Evolutionary conservation across 2,888 invertebrate genomes (phyloP).

Genomic region (Himalopsyche japonica): DNA sequence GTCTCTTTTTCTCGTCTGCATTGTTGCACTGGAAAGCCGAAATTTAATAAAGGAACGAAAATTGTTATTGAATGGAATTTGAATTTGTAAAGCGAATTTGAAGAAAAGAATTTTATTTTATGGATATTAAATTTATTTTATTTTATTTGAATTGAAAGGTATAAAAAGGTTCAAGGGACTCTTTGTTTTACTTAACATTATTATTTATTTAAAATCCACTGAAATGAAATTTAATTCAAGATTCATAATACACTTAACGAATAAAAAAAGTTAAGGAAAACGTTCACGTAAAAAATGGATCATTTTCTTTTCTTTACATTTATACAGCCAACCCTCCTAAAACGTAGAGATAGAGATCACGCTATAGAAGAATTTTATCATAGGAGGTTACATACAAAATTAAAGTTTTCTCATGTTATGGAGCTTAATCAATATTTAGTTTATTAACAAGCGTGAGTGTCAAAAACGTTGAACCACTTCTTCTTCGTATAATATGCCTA

Average conservation of each 20-base stretch:
- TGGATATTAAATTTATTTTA: slow-evolving; percentile 1
- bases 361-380: too few species aligned
- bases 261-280: background rate
- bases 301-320: too few species aligned
- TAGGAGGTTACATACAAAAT: too few species aligned
- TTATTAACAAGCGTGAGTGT: too few species aligned
- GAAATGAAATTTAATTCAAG: background rate
- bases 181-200: background rate
- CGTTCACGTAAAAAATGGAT: background rate
- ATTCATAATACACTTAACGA: background rate
- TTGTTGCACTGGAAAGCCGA: background rate
- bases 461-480: too few species aligned
- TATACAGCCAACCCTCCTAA: too few species aligned
- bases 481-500: too few species aligned
- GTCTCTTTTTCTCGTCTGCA: background rate
- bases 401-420: too few species aligned
- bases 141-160: background rate
- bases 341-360: too few species aligned
- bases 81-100: background rate
- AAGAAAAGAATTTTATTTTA: background rate
- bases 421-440: too few species aligned
- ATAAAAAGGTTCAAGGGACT: background rate
- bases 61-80: slow-evolving; percentile 1
- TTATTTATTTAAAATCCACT: background rate
- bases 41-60: background rate